Base-by-base conservation (phyloP, 2,113 vertebrate species). In the Triplophysa siluroides region DNA sequence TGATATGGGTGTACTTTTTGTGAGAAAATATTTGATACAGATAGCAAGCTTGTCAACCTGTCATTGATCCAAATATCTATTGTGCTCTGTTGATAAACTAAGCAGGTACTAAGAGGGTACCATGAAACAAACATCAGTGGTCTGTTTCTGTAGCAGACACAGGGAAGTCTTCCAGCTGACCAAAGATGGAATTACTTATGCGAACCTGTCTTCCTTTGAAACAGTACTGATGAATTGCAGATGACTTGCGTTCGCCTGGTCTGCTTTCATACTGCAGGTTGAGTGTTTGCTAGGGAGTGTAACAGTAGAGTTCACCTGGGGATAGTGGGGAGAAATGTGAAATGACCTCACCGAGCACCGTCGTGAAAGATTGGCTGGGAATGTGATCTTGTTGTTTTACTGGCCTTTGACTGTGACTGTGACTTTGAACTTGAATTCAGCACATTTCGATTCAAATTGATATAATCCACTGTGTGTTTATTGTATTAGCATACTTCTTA, bases 291-390 rank as follows among this genome's bases (percentile, higher is more conserved):
- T 29, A 47, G 41, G 11, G 38, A 52, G 60, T 4, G 74, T 52
- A 76, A 64, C 43, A 65, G 43, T 23, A 52, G 62, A 65, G 75
- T 77, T 64, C 75, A 77, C 75, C 45, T 77, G 75, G 75, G 75
- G 75, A 77, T 77, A 76, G 23, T 41, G 75, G 13, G 41, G 43
- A 21, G 6, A 76, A 65, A 26, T 65, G 43, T 33, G 45, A 63
- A 65, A 38, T 65, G 61, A 65, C 62, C 74, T 76, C 74, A 74
- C 56, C 10, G 56, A 45, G 33, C 33, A 72, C 11, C 45, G 21
- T 63, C 58, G 9, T 3, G 16, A 75, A 75, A 47, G 41, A 33
- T 14, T 74, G 12, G 21, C 13, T 12, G 38, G 72, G 73, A 62
- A 62, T 63, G 72, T 75, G 58, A 75, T 75, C 38, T 5, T 23